A percentile compares a stretch with the other conserved stretches of the same genome.
phyloP scores from a whole-genome alignment of 2,113 vertebrate genomes.

The Chitala chitala region DNA sequence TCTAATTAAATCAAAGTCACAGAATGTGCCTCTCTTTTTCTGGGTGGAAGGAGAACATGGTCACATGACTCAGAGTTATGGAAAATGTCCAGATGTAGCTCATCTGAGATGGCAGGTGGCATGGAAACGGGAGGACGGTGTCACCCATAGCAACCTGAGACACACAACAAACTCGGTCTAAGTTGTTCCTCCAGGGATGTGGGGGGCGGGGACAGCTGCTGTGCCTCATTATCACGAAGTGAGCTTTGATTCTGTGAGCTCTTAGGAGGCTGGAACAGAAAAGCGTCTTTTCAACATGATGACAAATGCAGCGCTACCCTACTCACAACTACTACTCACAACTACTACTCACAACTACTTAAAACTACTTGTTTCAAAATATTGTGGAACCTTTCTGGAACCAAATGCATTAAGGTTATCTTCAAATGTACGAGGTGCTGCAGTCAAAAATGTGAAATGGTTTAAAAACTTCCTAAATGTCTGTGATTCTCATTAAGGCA shows the following conservation, averaged over 20 bases:
- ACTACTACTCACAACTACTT: too few species aligned
- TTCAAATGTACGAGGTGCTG: too few species aligned
- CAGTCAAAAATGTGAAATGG: background rate
- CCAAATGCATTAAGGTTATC: too few species aligned
- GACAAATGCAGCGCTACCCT: too few species aligned
- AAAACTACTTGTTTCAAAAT: too few species aligned
- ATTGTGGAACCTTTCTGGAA: too few species aligned
- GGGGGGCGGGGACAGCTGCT: background rate
- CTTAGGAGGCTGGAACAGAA: background rate
- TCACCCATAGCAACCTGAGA: constrained; percentile 2
- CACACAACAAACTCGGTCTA: constrained; percentile 2
- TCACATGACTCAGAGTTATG: background rate
- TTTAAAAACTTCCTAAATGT: background rate
- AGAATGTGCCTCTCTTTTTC: too few species aligned
- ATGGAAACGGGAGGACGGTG: background rate
- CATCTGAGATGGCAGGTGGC: constrained; percentile 18
- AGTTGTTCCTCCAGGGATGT: constrained; percentile 1
- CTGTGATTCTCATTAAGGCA: background rate
- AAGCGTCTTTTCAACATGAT: background rate
- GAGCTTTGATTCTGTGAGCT: background rate
- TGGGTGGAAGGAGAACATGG: background rate
- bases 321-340: too few species aligned
- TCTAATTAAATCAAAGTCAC: too few species aligned
- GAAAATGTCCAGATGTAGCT: constrained; percentile 8
- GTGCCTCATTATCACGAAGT: background rate